phyloP scores from a whole-genome alignment of 2,888 invertebrate genomes.

The Melipona beecheii region DNA sequence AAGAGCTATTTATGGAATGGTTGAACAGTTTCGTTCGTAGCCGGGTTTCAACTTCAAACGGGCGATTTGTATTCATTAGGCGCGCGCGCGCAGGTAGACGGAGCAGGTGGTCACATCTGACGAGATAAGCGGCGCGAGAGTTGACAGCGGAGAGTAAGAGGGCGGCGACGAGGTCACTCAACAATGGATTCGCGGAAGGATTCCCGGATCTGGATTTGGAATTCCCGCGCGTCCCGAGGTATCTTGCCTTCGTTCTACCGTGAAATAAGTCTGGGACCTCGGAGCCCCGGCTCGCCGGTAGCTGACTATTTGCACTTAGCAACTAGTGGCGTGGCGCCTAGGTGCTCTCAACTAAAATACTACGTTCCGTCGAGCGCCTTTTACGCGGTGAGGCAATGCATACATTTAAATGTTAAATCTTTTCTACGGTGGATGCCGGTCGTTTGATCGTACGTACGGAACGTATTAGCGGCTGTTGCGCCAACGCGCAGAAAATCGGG shows the following conservation, averaged over 20 bases:
- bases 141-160: constrained; percentile 50
- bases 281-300: constrained; percentile 63
- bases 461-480: constrained; percentile 25
- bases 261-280: constrained; percentile 79
- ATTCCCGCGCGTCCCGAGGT: constrained; percentile 71
- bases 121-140: neutral
- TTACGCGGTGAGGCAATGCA: constrained; percentile 58
- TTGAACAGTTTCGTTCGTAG: constrained; percentile 48
- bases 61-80: constrained; percentile 60
- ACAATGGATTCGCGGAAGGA: constrained; percentile 65
- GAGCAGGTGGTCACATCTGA: constrained; percentile 25
- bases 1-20: constrained; percentile 52
- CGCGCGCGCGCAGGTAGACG: constrained; percentile 22
- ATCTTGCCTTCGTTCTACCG: constrained; percentile 76
- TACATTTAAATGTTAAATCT: constrained; percentile 59
- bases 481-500: neutral
- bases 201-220: constrained; percentile 69
- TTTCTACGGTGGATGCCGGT: constrained; percentile 32
- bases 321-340: constrained; percentile 78
- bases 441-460: constrained; percentile 31
- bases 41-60: constrained; percentile 11
- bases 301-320: constrained; percentile 80
- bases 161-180: constrained; percentile 51
- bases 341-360: constrained; percentile 76
- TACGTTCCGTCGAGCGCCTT: constrained; percentile 64